These are phyloP conservation scores for Orthosia cruda DNA, from an alignment of 2,888 invertebrate genomes.

Conservation along the genomic window DNA sequence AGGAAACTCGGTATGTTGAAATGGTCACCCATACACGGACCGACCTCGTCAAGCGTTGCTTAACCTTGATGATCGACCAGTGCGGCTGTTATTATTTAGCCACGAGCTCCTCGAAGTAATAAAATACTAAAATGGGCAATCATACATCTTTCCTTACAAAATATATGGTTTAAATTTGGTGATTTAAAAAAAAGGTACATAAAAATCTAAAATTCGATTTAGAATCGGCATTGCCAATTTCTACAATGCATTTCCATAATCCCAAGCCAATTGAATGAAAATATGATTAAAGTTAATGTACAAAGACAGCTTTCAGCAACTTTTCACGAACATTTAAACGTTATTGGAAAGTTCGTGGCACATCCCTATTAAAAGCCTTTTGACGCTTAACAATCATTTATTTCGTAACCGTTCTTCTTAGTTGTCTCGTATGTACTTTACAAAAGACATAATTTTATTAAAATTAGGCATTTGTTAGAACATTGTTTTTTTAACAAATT, in stretches of 20 bases:
- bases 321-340: conserved; percentile 37
- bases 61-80: too few relatives aligned
- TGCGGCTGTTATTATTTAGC: too few relatives aligned
- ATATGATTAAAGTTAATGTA: conserved; percentile 21
- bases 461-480: background rate
- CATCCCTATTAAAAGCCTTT: conserved; percentile 37
- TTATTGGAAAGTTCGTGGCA: conserved; percentile 50
- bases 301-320: conserved; percentile 23
- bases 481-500: background rate
- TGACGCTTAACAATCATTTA: conserved; percentile 30
- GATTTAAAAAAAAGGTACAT: too few relatives aligned
- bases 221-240: background rate
- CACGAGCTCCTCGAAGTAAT: too few relatives aligned
- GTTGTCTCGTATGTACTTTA: background rate
- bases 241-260: conserved; percentile 1
- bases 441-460: background rate
- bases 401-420: conserved; percentile 12
- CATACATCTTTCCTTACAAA: background rate
- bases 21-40: too few relatives aligned
- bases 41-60: too few relatives aligned
- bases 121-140: too few relatives aligned
- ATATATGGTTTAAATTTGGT: background rate
- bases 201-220: too few relatives aligned
- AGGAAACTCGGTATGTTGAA: too few relatives aligned
- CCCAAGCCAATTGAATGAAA: background rate